phyloP scores from a whole-genome alignment of 1,140 invertebrate species.

The Scylla paramamosain region DNA sequence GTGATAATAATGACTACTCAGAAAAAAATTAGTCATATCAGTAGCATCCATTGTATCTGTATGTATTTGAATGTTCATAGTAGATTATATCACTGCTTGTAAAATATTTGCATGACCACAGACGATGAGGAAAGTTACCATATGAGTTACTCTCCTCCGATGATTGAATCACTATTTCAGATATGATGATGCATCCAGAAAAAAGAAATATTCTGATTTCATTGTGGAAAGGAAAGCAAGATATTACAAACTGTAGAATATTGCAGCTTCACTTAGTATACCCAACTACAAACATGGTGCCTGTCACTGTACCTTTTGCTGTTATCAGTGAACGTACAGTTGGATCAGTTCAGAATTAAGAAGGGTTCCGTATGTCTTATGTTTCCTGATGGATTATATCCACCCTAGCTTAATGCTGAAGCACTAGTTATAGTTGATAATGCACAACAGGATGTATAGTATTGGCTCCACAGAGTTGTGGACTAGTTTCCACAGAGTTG shows the following conservation, averaged over 20 bases:
- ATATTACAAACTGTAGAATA: neutral
- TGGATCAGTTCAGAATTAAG: neutral
- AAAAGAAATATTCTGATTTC: neutral
- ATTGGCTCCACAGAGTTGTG: neutral
- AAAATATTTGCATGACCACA: constrained; percentile 37
- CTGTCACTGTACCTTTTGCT: neutral
- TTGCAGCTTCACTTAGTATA: neutral
- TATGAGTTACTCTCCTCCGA: neutral
- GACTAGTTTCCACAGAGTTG: neutral
- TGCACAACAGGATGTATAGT: neutral
- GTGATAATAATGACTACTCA: neutral
- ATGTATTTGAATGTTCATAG: constrained; percentile 56
- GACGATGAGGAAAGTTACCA: neutral
- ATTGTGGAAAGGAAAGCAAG: neutral
- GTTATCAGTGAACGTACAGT: neutral
- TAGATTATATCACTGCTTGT: constrained; percentile 48
- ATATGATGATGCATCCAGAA: neutral
- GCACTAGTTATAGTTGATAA: neutral
- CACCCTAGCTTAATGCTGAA: neutral
- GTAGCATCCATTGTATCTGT: constrained; percentile 38
- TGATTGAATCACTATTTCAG: neutral
- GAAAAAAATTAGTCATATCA: constrained; percentile 61
- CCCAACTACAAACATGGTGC: neutral
- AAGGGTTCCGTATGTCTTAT: neutral
- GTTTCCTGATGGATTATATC: neutral